A percentile compares a stretch with the other conserved stretches of the same genome.
Conservation (phyloP, 2,888 invertebrate genomes). For the Automeris io region DNA sequence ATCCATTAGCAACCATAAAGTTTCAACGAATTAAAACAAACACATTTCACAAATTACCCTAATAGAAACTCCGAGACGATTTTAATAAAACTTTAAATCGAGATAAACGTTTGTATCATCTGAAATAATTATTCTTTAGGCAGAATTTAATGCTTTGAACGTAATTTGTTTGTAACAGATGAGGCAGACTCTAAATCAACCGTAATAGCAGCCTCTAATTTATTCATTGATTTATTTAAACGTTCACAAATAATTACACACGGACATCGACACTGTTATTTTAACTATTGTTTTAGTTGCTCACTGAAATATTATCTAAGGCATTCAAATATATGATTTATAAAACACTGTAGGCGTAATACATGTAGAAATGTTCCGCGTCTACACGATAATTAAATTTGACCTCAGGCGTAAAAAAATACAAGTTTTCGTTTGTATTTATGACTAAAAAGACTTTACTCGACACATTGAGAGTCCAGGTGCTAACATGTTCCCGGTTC, state of each 20-base stretch:
- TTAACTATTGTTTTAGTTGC: constrained; percentile 67
- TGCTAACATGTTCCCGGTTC: constrained; percentile 43
- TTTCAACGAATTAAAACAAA: constrained; percentile 11
- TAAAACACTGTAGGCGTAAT: constrained; percentile 56
- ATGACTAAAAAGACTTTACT: constrained; percentile 53
- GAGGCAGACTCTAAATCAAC: constrained; percentile 67
- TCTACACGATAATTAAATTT: constrained; percentile 73
- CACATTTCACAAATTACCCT: constrained; percentile 5
- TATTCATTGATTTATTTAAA: constrained; percentile 71
- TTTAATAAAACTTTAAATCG: neutral
- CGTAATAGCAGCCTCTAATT: constrained; percentile 63
- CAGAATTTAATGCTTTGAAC: constrained; percentile 30
- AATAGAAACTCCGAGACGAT: neutral
- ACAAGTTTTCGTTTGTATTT: constrained; percentile 54
- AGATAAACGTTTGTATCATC: constrained; percentile 6
- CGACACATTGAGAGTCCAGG: constrained; percentile 54
- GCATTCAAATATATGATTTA: constrained; percentile 46
- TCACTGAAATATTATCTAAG: constrained; percentile 42
- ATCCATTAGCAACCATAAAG: constrained; percentile 7
- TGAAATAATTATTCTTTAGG: constrained; percentile 17
- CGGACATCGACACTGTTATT: constrained; percentile 64
- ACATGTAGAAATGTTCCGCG: constrained; percentile 41
- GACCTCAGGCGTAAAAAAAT: constrained; percentile 58
- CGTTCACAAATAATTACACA: constrained; percentile 66
- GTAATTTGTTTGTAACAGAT: constrained; percentile 55